Evolutionary conservation across 2,888 invertebrate species (phyloP).

Genomic region (Plutella xylostella): DNA sequence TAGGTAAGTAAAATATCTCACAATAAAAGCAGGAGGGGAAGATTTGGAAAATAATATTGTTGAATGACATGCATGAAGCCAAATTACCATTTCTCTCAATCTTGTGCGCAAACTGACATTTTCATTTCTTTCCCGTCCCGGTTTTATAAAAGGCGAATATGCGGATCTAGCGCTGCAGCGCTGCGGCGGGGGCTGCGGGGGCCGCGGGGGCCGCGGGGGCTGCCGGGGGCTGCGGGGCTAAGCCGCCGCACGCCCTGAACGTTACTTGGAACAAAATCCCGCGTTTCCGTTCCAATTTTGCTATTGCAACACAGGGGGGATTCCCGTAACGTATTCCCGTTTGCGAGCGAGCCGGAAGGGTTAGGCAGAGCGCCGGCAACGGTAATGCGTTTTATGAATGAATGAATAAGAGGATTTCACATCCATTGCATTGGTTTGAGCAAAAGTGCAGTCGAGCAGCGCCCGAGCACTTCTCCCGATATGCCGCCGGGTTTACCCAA

Average conservation of each 20-base stretch:
- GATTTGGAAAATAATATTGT: background rate
- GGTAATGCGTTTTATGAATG: conserved; percentile 63
- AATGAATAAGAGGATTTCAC: conserved; percentile 55
- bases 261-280: conserved; percentile 51
- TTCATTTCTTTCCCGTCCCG: conserved; percentile 30
- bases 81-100: conserved; percentile 8
- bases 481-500: background rate
- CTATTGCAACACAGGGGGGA: conserved; percentile 42
- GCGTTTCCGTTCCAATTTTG: conserved; percentile 44
- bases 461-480: conserved; percentile 15
- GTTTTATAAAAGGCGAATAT: conserved; percentile 44
- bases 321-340: conserved; percentile 47
- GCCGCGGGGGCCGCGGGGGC: conserved; percentile 19
- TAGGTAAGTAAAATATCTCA: background rate
- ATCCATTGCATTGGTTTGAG: conserved; percentile 47
- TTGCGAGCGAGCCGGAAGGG: conserved; percentile 36
- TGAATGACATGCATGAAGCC: conserved; percentile 2
- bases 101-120: conserved; percentile 20
- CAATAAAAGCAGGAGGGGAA: no score
- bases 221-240: conserved; percentile 33
- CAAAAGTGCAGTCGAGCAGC: conserved; percentile 33
- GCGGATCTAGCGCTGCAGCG: conserved; percentile 13
- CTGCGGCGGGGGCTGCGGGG: background rate
- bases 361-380: conserved; percentile 31
- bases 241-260: conserved; percentile 33